phyloP scores from a whole-genome alignment of 2,113 vertebrate species.

The Loxodonta africana region DNA sequence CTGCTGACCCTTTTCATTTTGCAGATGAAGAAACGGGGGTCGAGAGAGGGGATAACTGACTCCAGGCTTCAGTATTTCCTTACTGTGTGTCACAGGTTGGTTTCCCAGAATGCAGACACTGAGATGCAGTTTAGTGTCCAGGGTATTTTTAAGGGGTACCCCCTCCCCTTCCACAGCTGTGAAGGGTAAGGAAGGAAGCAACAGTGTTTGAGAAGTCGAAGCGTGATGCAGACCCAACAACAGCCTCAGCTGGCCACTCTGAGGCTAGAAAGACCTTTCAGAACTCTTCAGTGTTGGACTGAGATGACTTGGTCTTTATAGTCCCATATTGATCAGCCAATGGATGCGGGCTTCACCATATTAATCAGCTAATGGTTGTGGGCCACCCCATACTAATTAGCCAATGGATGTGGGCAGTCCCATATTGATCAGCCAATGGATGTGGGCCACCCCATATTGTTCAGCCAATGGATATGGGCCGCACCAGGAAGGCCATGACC shows the following conservation, averaged over 20 bases:
- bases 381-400: too few relatives aligned
- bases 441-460: neutral
- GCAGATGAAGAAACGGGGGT: neutral
- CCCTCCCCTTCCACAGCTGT: neutral
- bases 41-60: neutral
- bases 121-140: neutral
- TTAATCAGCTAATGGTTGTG: too few relatives aligned
- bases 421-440: too few relatives aligned
- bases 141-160: too few relatives aligned
- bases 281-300: neutral
- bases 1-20: neutral
- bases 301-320: too few relatives aligned
- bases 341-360: neutral
- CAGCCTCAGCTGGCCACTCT: neutral
- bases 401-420: neutral
- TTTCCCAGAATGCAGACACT: neutral
- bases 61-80: neutral
- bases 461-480: too few relatives aligned
- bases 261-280: neutral
- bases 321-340: too few relatives aligned
- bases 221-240: neutral
- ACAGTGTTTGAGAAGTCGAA: neutral
- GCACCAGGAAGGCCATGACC: neutral
- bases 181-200: neutral
- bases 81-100: neutral